Conservation (phyloP, 2,113 vertebrate genomes). For the Hippocampus mohnikei region DNA sequence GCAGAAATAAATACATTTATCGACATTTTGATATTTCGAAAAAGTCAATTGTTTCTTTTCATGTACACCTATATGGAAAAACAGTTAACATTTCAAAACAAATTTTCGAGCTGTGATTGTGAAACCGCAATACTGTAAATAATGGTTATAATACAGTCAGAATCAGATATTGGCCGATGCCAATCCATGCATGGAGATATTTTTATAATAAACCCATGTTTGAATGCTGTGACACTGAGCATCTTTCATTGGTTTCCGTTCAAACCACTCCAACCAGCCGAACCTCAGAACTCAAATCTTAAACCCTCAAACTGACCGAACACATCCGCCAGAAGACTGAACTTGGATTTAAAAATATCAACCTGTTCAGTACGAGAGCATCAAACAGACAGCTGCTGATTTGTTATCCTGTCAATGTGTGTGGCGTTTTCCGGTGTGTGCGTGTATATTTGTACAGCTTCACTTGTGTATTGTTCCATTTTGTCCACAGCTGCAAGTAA, state of each 20-base stretch:
- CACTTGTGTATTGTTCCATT: constrained; percentile 6
- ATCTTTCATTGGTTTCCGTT: not conserved
- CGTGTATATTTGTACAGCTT: constrained; percentile 18
- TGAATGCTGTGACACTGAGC: not conserved
- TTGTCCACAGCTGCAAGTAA: constrained; percentile 6
- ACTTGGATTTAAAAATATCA: constrained; percentile 55
- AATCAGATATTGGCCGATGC: no score
- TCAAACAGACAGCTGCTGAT: constrained; percentile 56
- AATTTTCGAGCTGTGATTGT: no score
- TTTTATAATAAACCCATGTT: no score
- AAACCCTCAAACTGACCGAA: not conserved
- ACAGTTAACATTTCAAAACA: no score
- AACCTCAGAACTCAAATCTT: not conserved
- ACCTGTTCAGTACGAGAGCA: constrained; percentile 56
- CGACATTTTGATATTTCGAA: no score
- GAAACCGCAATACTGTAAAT: no score
- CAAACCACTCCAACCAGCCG: not conserved
- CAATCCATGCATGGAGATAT: no score
- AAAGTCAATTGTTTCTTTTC: no score
- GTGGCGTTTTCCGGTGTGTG: constrained; percentile 40
- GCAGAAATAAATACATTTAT: no score
- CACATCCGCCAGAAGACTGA: constrained; percentile 66
- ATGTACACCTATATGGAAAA: no score
- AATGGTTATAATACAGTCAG: no score
- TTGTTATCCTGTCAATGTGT: constrained; percentile 12